These are phyloP conservation scores for Pyrrhosoma nymphula DNA, from an alignment of 2,888 invertebrate species.

Conservation along the genomic window DNA sequence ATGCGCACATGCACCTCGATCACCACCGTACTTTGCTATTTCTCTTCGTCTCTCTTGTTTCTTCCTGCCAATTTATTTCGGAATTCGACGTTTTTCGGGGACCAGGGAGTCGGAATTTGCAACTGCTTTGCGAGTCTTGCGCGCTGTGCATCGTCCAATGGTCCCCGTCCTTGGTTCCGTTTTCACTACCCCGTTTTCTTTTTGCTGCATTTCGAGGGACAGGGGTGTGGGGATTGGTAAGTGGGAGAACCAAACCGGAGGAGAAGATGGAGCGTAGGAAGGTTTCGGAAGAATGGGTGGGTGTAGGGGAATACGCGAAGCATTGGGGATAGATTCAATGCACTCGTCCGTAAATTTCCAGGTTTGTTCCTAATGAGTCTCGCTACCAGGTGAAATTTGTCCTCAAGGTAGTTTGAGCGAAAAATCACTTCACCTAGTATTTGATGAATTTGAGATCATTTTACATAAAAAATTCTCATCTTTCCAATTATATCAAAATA, in stretches of 20 bases:
- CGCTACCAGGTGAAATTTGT: background rate
- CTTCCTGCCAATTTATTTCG: background rate
- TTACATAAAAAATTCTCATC: too few species aligned
- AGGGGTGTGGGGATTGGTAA: background rate
- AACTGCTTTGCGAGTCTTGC: background rate
- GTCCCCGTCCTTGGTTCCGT: background rate
- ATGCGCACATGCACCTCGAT: background rate
- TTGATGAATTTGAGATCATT: too few species aligned
- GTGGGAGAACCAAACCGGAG: background rate
- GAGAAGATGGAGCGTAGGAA: too few species aligned
- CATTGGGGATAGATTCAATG: constrained; percentile 1
- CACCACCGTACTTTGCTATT: background rate
- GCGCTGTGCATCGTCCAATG: background rate
- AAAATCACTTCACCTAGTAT: too few species aligned
- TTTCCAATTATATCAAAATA: too few species aligned
- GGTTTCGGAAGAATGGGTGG: too few species aligned
- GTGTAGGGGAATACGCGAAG: too few species aligned
- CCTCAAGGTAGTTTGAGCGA: too few species aligned
- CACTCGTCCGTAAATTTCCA: background rate
- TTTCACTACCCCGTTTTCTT: background rate
- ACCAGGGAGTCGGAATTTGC: background rate
- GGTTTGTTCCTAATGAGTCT: background rate
- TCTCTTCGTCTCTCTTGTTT: background rate
- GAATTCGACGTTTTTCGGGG: constrained; percentile 21
- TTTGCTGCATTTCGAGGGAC: too few species aligned